Evolutionary conservation across 2,113 vertebrate species (phyloP).

Genomic region (Myodes glareolus): DNA sequence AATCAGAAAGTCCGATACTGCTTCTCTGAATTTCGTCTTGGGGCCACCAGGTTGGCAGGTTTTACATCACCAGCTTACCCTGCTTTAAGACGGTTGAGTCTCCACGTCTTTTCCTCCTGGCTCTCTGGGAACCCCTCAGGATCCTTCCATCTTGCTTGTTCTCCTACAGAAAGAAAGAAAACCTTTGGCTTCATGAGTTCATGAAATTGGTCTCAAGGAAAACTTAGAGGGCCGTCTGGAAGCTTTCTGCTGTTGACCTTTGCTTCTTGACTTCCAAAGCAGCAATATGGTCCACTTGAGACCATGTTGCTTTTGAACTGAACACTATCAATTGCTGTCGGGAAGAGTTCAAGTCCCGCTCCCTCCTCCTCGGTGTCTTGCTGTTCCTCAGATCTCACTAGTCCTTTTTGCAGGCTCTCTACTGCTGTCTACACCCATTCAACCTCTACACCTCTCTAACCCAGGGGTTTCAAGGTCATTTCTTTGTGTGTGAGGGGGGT

Average conservation of each 20-base stretch:
- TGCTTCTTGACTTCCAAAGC: constrained; percentile 10
- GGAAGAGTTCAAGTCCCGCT: neutral
- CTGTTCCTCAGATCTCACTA: neutral
- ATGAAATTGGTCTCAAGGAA: constrained; percentile 30
- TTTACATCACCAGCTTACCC: constrained; percentile 84
- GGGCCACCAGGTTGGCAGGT: neutral
- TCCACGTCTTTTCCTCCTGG: constrained; percentile 90
- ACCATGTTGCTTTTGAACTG: constrained; percentile 47
- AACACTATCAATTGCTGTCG: neutral
- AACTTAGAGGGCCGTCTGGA: constrained; percentile 28
- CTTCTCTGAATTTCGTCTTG: neutral
- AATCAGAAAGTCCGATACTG: neutral
- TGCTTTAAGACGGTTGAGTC: constrained; percentile 89
- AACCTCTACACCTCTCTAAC: neutral
- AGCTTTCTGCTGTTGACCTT: neutral
- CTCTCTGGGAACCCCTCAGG: constrained; percentile 87
- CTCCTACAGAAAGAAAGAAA: constrained; percentile 84
- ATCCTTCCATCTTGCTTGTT: constrained; percentile 90
- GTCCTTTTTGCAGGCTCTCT: neutral
- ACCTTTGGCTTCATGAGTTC: constrained; percentile 33
- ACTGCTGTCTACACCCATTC: neutral
- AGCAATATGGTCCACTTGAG: constrained; percentile 36
- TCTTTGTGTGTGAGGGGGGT: neutral
- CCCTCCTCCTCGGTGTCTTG: neutral
- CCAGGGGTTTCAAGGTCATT: neutral